phyloP scores from a whole-genome alignment of 1,140 invertebrate genomes.

The Trigoniulus corallinus region DNA sequence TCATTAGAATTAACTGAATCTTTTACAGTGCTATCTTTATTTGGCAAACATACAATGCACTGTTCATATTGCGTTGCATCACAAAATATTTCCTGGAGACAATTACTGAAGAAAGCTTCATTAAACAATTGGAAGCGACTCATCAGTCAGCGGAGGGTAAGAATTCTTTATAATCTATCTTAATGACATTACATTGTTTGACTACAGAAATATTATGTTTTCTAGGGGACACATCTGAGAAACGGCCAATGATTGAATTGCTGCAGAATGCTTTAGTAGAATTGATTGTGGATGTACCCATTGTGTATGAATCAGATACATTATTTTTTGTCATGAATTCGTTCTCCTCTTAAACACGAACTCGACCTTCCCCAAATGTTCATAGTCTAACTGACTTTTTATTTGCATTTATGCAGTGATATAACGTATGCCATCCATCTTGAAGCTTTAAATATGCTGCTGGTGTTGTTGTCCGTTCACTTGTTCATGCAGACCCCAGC shows the following conservation, averaged over 20 bases:
- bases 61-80: constrained; percentile 76
- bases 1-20: background rate
- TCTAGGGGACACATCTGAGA: constrained; percentile 2
- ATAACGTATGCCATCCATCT: constrained; percentile 74
- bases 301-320: constrained; percentile 37
- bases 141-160: constrained; percentile 8
- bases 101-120: constrained; percentile 33
- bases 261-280: constrained; percentile 47
- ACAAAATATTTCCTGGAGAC: constrained; percentile 69
- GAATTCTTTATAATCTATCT: constrained; percentile 17
- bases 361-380: too few species aligned
- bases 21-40: constrained; percentile 65
- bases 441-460: constrained; percentile 69
- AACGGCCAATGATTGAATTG: constrained; percentile 11
- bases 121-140: constrained; percentile 29
- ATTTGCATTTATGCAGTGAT: constrained; percentile 38
- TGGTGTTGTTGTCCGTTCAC: constrained; percentile 74
- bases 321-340: constrained; percentile 1
- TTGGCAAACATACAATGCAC: constrained; percentile 87
- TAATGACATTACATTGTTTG: background rate
- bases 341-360: background rate
- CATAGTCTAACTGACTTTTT: constrained; percentile 13
- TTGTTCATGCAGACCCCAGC: constrained; percentile 55
- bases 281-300: constrained; percentile 57
- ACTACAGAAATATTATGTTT: constrained; percentile 2